These are phyloP conservation scores for Thamnophis sirtalis DNA, from an alignment of 2,113 vertebrate genomes.

Conservation along the genomic window DNA sequence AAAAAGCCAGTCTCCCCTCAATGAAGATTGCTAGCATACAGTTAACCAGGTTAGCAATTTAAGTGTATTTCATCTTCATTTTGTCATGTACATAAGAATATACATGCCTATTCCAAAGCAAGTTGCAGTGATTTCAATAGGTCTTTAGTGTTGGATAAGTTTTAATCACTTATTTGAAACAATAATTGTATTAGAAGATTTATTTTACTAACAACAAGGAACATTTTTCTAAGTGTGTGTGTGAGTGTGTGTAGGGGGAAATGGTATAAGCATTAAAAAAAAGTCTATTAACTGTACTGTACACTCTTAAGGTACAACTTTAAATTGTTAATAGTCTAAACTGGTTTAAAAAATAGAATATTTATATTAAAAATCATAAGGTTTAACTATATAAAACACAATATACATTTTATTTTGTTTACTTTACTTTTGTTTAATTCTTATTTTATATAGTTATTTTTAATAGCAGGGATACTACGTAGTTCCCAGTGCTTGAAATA, in stretches of 20 bases:
- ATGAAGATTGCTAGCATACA: neutral
- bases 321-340: neutral
- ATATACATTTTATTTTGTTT: neutral
- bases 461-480: neutral
- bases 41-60: neutral
- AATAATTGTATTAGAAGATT: neutral
- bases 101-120: neutral
- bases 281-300: neutral
- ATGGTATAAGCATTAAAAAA: neutral
- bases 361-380: neutral
- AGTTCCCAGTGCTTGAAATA: neutral
- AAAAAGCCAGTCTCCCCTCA: neutral
- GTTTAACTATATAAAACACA: neutral
- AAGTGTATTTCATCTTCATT: neutral
- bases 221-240: neutral
- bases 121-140: neutral
- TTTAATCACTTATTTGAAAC: neutral
- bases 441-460: neutral
- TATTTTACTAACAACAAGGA: neutral
- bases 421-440: neutral
- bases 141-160: neutral
- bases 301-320: neutral
- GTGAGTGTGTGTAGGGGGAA: neutral
- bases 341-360: neutral
- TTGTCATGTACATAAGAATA: neutral